A percentile compares a stretch with the other conserved stretches of the same genome.
Conservation (phyloP, 2,888 invertebrate species). For the Balanococcus diminutus region DNA sequence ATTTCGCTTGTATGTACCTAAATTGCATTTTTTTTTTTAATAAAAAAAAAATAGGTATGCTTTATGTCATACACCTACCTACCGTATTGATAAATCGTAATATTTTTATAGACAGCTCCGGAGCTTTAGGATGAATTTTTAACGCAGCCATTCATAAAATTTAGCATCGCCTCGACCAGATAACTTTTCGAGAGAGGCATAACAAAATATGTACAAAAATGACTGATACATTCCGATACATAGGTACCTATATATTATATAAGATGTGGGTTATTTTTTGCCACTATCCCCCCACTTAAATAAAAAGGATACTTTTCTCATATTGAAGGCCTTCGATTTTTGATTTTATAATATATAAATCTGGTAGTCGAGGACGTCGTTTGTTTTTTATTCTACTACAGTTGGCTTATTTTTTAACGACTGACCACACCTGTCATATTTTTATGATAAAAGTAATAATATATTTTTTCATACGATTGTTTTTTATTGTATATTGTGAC, state of each 20-base stretch:
- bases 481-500: background rate
- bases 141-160: background rate
- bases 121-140: background rate
- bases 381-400: background rate
- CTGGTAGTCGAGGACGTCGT: background rate
- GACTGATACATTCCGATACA: conserved; percentile 24
- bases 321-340: background rate
- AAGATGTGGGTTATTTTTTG: conserved; percentile 41
- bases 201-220: background rate
- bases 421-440: background rate
- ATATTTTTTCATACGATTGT: background rate
- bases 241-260: background rate
- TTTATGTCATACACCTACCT: background rate
- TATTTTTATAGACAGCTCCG: background rate
- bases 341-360: no score
- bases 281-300: conserved; percentile 34
- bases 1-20: background rate
- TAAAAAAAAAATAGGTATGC: background rate
- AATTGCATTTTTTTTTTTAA: background rate
- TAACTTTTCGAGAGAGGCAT: background rate
- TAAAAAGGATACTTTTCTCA: conserved; percentile 35
- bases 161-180: background rate
- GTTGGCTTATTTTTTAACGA: background rate
- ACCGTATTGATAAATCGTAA: background rate
- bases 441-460: background rate